Evolutionary conservation across 2,797 vertebrate genomes (phyloP).

Genomic region (Anniella stebbinsi): DNA sequence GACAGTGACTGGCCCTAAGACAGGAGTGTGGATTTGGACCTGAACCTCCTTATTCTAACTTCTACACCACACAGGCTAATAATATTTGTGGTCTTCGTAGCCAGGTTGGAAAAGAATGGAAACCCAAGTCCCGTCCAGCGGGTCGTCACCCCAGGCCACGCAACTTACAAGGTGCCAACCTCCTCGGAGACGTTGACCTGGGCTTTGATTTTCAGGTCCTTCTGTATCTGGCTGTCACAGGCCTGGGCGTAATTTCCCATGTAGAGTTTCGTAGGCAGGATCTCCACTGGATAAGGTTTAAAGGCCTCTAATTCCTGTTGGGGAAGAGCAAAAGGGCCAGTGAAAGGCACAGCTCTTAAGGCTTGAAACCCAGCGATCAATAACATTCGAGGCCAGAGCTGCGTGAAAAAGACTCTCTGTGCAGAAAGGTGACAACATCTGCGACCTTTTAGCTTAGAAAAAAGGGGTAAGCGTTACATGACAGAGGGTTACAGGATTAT

Average conservation of each 20-base stretch:
- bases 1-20: too few relatives aligned
- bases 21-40: too few relatives aligned
- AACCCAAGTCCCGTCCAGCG: background rate
- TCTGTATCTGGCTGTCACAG: constrained; percentile 77
- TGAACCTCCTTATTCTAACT: background rate
- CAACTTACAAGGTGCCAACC: constrained; percentile 78
- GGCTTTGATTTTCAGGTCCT: constrained; percentile 86
- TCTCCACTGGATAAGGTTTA: constrained; percentile 87
- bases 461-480: too few relatives aligned
- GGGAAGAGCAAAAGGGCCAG: background rate
- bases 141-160: background rate
- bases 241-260: constrained; percentile 86
- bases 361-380: too few relatives aligned
- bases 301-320: constrained; percentile 87
- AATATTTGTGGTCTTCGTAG: background rate
- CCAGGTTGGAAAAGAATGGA: background rate
- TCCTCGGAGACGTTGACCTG: constrained; percentile 83
- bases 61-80: background rate
- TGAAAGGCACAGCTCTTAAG: too few relatives aligned
- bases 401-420: too few relatives aligned
- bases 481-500: too few relatives aligned
- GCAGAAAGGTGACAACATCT: too few relatives aligned
- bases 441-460: too few relatives aligned
- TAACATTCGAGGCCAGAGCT: too few relatives aligned
- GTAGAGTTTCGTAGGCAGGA: constrained; percentile 83